Evolutionary conservation across 2,888 invertebrate species (phyloP).

Genomic region (Eilema caniola): DNA sequence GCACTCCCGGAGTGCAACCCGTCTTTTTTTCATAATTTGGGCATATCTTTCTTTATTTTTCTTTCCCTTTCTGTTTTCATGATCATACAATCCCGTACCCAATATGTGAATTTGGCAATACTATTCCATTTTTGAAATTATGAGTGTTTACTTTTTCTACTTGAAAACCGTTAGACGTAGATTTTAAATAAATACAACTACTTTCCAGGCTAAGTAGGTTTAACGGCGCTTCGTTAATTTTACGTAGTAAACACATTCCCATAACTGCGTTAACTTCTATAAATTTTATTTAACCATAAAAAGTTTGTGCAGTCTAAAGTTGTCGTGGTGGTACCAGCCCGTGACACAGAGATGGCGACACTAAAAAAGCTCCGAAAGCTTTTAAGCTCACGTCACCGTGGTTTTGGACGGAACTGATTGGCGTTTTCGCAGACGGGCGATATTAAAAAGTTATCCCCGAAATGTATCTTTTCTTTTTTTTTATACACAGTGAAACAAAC

Average conservation of each 20-base stretch:
- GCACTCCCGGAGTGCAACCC: too few relatives aligned
- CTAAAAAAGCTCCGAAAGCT: slow-evolving; percentile 70
- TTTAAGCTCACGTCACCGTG: slow-evolving; percentile 70
- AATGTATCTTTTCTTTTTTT: slow-evolving; percentile 7
- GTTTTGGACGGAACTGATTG: slow-evolving; percentile 56
- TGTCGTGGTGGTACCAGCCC: slow-evolving; percentile 28
- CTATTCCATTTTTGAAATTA: too few relatives aligned
- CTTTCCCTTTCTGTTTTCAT: too few relatives aligned
- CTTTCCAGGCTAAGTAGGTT: too few relatives aligned
- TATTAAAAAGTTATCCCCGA: slow-evolving; percentile 19
- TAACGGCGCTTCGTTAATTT: too few relatives aligned
- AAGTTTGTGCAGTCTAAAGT: slow-evolving; percentile 39
- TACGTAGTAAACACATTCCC: neutral
- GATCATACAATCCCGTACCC: too few relatives aligned
- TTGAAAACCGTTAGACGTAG: too few relatives aligned
- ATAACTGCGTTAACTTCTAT: neutral
- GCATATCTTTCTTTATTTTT: too few relatives aligned
- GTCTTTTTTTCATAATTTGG: too few relatives aligned
- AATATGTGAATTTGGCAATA: too few relatives aligned
- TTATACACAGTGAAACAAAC: neutral
- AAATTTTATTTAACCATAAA: neutral
- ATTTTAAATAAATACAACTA: too few relatives aligned
- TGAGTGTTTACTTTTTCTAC: too few relatives aligned
- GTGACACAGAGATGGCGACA: slow-evolving; percentile 49
- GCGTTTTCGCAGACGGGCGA: slow-evolving; percentile 36